Conservation (phyloP, 2,888 invertebrate genomes). For the Schrankia costaestrigalis region DNA sequence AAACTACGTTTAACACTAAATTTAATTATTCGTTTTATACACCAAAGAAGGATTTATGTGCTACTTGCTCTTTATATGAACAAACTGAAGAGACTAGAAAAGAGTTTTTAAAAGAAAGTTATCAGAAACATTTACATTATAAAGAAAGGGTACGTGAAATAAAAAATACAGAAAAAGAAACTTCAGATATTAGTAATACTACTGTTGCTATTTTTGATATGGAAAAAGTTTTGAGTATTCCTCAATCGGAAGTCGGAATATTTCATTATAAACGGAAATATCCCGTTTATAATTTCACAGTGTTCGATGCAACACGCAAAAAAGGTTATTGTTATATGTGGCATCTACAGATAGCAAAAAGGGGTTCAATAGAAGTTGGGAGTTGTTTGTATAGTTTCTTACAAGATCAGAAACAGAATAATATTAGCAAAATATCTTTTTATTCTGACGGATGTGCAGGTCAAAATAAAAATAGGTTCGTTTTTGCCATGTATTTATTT, state of each 20-base stretch:
- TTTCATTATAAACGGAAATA: constrained; percentile 19
- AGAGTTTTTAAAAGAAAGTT: neutral
- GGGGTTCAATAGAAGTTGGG: constrained; percentile 6
- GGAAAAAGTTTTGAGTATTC: constrained; percentile 18
- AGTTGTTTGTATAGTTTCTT: neutral
- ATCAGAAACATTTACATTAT: neutral
- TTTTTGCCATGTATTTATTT: constrained; percentile 1
- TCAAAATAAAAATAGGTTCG: constrained; percentile 2
- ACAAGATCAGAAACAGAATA: neutral
- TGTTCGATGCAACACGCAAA: neutral
- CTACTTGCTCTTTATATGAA: neutral
- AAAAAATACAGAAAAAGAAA: neutral
- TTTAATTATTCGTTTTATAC: neutral
- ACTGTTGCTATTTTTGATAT: constrained; percentile 3
- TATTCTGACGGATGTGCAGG: constrained; percentile 1
- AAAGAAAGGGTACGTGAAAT: constrained; percentile 1
- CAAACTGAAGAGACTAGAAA: constrained; percentile 1
- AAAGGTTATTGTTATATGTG: constrained; percentile 21
- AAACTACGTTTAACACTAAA: neutral
- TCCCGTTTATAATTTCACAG: constrained; percentile 1
- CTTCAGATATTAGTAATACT: neutral
- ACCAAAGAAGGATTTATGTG: constrained; percentile 2
- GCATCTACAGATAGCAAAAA: constrained; percentile 23
- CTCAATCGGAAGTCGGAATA: constrained; percentile 19
- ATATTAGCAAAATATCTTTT: neutral